Conservation (phyloP, 2,113 vertebrate species). For the Amblyornis subalaris region DNA sequence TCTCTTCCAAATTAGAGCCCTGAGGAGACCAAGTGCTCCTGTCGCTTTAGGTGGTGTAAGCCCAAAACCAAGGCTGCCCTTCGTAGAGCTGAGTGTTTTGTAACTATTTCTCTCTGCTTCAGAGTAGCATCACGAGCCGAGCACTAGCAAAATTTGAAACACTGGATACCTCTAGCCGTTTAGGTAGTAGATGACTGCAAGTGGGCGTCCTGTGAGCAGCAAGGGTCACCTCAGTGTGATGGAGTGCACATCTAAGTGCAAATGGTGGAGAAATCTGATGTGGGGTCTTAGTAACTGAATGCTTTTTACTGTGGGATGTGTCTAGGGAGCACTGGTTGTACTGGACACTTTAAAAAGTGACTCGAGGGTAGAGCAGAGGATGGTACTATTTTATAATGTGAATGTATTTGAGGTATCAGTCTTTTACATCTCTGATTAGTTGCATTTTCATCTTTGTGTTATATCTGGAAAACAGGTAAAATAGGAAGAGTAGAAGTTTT, state of each 20-base stretch:
- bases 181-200: not conserved
- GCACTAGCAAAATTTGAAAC: not conserved
- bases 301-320: not conserved
- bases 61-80: not conserved
- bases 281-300: not conserved
- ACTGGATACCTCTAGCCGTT: rapidly evolving
- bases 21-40: rapidly evolving
- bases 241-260: not conserved
- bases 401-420: not conserved
- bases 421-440: not conserved
- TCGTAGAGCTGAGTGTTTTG: not conserved
- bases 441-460: not conserved
- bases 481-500: not conserved
- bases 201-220: too few species aligned
- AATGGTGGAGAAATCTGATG: not conserved
- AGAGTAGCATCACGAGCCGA: rapidly evolving
- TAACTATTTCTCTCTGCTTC: not conserved
- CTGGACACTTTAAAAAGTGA: not conserved
- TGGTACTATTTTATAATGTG: not conserved
- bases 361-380: not conserved
- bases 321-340: not conserved
- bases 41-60: not conserved
- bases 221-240: not conserved
- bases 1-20: not conserved
- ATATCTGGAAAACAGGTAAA: not conserved